A percentile compares a stretch with the other conserved stretches of the same genome.
phyloP scores from a whole-genome alignment of 2,797 vertebrate genomes.

The Orientallactaga sibirica region DNA sequence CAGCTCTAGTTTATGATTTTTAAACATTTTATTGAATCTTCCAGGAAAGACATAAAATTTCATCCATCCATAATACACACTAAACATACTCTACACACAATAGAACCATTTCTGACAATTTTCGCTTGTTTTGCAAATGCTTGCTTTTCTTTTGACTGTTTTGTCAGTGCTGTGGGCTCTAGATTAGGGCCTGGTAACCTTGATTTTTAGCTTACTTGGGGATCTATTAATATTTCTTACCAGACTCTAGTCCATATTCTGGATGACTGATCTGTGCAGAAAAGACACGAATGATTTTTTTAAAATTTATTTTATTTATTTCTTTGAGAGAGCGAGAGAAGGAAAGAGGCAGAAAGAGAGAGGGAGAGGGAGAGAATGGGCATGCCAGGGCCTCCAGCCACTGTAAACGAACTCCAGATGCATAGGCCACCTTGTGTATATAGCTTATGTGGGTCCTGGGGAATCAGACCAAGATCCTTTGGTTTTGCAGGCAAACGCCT shows the following conservation, averaged over 20 bases:
- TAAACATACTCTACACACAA: slow-evolving; percentile 5
- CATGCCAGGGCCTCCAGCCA: too few species aligned
- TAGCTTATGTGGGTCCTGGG: too few species aligned
- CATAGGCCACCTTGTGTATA: too few species aligned
- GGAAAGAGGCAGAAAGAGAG: too few species aligned
- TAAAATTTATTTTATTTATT: too few species aligned
- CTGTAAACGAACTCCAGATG: too few species aligned
- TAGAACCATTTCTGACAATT: slow-evolving; percentile 5
- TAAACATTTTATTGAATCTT: slow-evolving; percentile 54
- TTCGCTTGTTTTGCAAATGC: neutral
- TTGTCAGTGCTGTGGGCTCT: too few species aligned
- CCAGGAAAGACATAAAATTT: slow-evolving; percentile 10
- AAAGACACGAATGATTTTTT: neutral
- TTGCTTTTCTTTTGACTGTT: neutral
- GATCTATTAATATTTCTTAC: slow-evolving; percentile 29
- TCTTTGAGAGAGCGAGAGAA: too few species aligned
- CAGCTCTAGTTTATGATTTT: too few species aligned
- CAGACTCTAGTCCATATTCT: slow-evolving; percentile 17
- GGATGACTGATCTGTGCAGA: neutral
- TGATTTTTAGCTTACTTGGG: neutral
- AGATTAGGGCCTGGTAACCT: neutral
- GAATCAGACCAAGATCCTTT: too few species aligned
- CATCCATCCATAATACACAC: neutral
- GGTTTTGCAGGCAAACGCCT: too few species aligned
- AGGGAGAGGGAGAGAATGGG: too few species aligned